Base-by-base conservation (phyloP, 2,888 invertebrate genomes). In the Lymantria monacha region DNA sequence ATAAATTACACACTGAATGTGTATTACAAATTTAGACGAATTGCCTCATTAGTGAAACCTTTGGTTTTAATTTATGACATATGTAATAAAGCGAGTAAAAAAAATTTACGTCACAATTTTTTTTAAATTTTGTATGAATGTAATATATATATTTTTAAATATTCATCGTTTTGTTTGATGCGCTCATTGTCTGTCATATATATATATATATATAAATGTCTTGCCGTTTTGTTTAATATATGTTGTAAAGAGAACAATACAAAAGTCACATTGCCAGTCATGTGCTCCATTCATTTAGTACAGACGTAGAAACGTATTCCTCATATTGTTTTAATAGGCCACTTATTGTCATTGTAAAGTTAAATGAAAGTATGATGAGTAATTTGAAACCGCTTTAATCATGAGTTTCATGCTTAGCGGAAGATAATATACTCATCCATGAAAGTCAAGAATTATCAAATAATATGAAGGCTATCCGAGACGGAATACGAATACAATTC, bases 191-290 rank as follows among this genome's bases (percentile, higher is more conserved):
- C 7, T 13, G 41, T 49, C 60, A 56, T 61, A 61, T 66, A 58
- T 51, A 9, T n/a, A n/a, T 9, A 52, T n/a, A n/a, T n/a, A n/a
- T n/a, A n/a, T n/a, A n/a, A n/a, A n/a, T n/a, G n/a, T n/a, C n/a
- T n/a, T 46, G 22, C 22, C 22, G 22, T 22, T 61, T 55, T 53
- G 51, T 54, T 48, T 64, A 52, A 68, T 58, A 61, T 63, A 57
- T 60, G 46, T 54, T 48, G 46, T 42, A 54, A n/a, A 41, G 48
- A 56, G 44, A 57, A 63, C 44, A 55, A 59, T 61, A 56, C 51
- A 48, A 38, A 49, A 59, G 73, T 76, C 77, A 77, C 77, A 76
- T 76, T 74, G 73, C 59, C 57, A 52, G 67, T 55, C 66, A 61
- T 71, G 70, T 74, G 74, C 51, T 52, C 52, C 47, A 44, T 61